These are phyloP conservation scores for Clarias magur DNA, from an alignment of 2,113 vertebrate genomes.

Conservation along the genomic window DNA sequence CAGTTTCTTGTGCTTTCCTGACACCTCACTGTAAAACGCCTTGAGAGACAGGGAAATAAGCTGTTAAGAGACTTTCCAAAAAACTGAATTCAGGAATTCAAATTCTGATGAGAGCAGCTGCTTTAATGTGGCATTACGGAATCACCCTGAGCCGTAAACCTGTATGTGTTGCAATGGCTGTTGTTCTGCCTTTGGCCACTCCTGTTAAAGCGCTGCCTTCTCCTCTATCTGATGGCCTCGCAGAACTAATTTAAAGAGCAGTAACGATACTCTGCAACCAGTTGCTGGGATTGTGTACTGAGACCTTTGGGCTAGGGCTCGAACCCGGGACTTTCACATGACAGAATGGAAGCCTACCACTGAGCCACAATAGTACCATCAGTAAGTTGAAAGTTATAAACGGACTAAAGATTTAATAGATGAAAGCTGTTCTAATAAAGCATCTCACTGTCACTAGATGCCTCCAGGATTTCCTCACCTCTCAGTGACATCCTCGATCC, in stretches of 20 bases:
- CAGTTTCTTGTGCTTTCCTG: slow-evolving; percentile 1
- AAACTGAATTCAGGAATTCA: not conserved
- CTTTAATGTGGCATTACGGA: not conserved
- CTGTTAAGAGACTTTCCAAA: not conserved
- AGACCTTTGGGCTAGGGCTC: no score
- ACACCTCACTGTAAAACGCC: not conserved
- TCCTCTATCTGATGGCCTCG: no score
- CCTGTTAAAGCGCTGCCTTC: no score
- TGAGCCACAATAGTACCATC: not conserved
- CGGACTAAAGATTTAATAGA: not conserved
- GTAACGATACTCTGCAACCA: no score
- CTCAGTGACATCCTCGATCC: slow-evolving; percentile 79
- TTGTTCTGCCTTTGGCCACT: no score
- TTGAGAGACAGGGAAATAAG: not conserved
- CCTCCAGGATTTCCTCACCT: slow-evolving; percentile 74
- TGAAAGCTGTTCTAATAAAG: not conserved
- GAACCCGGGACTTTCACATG: no score
- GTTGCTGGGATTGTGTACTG: no score
- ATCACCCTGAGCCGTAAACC: no score
- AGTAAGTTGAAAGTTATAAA: not conserved
- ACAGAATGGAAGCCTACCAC: no score
- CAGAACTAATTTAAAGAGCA: no score
- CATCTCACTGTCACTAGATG: not conserved
- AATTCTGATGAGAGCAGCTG: not conserved
- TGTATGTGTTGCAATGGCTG: not conserved